Evolutionary conservation across 1,140 invertebrate genomes (phyloP), one percentile per base, ranked within the genome.

Genomic region (Drosophila funebris): DNA sequence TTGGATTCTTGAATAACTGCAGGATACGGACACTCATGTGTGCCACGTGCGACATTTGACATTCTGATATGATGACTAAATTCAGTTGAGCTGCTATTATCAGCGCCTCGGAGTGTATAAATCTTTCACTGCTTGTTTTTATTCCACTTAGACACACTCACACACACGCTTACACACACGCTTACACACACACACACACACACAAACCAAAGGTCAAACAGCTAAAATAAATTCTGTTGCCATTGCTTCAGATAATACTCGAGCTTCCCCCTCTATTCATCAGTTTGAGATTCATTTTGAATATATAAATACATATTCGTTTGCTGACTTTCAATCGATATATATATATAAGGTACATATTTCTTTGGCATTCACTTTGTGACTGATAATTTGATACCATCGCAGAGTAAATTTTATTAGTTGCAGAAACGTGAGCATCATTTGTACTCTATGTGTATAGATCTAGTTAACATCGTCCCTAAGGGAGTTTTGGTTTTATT

Each of bases 381-480:
- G 64, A 22, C 52, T 41, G 41, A 75, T 79, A 76, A 83, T 83
- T 84, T 72, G 76, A 79, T 84, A 75, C 72, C 22, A 39, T 31
- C 22, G 43, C 24, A 16, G 43, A 61, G 75, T 73, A 33, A 44
- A 56, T 69, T 60, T 62, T 82, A 74, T 76, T 63, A 73, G 46
- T 36, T 71, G 60, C 39, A 22, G 37, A 37, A 41, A 79, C 43
- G 58, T 78, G 71, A 75, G 43, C 8, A 11, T 57, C 53, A 71
- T 79, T 56, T 50, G 11, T 52, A 79, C 54, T 22, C 37, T 11
- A n/a, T n/a, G n/a, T n/a, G n/a, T n/a, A n/a, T n/a, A n/a, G n/a
- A n/a, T n/a, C n/a, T n/a, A n/a, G n/a, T n/a, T n/a, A n/a, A n/a
- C n/a, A n/a, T n/a, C n/a, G n/a, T n/a, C n/a, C n/a, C n/a, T n/a